phyloP scores from a whole-genome alignment of 2,113 vertebrate species.

The Proteles cristata region DNA sequence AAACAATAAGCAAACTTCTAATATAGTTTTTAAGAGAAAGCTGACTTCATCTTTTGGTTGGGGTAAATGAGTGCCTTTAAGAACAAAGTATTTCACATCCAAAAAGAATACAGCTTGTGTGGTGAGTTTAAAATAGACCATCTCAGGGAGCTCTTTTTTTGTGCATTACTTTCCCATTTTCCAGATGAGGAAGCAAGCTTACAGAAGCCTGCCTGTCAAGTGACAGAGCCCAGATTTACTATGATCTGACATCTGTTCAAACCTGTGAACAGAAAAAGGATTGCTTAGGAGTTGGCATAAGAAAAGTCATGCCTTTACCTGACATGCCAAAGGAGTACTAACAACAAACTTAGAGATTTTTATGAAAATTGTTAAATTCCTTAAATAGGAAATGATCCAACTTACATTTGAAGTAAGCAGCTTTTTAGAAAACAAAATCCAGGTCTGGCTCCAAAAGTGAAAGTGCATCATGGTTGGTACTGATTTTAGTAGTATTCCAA shows the following conservation, averaged over 20 bases:
- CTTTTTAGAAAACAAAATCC: constrained; percentile 33
- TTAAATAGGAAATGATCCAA: constrained; percentile 22
- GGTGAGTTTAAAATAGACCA: background rate
- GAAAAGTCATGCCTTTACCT: background rate
- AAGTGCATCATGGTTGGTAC: background rate
- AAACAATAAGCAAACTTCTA: background rate
- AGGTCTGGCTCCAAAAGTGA: background rate
- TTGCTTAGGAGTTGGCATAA: background rate
- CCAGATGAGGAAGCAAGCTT: background rate
- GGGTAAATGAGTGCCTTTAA: background rate
- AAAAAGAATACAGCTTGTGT: background rate
- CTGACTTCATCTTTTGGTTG: background rate
- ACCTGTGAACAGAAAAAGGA: background rate
- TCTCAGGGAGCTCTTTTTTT: background rate
- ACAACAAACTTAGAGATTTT: background rate
- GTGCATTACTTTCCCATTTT: constrained; percentile 5
- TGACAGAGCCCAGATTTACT: background rate
- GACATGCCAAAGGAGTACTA: background rate
- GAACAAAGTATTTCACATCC: background rate
- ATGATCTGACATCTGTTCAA: background rate
- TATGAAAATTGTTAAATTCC: background rate
- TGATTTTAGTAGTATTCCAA: background rate
- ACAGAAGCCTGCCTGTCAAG: background rate
- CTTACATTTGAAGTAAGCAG: constrained; percentile 10
- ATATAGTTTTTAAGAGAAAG: background rate